Conservation (phyloP, 2,797 vertebrate species). For the Chelonia mydas region DNA sequence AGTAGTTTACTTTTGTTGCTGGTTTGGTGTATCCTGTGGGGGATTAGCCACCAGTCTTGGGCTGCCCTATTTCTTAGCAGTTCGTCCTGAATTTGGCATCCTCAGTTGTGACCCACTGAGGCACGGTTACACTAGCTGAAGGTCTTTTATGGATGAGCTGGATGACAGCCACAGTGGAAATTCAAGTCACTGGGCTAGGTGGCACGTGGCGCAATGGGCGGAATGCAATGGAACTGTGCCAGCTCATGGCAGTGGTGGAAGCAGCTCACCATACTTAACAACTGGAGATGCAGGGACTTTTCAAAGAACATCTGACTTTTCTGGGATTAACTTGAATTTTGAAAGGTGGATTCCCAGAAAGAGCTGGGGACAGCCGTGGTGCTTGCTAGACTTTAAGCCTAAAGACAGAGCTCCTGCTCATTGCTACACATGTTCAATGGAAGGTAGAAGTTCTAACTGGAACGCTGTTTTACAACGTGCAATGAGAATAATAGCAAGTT, state of each 20-base stretch:
- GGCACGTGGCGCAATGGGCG: not conserved
- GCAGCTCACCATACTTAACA: not conserved
- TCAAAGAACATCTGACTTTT: not conserved
- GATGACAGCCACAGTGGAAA: not conserved
- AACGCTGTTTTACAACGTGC: not conserved
- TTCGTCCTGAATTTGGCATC: too few relatives aligned
- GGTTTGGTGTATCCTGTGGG: too few relatives aligned
- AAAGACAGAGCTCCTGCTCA: not conserved
- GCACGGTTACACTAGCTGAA: not conserved
- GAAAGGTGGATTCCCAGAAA: not conserved
- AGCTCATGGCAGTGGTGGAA: rapidly evolving
- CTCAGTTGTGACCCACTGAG: too few relatives aligned
- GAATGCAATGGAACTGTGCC: not conserved
- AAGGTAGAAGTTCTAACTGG: not conserved
- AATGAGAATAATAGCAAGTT: conserved; percentile 19
- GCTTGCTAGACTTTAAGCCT: not conserved
- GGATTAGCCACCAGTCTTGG: too few relatives aligned
- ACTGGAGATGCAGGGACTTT: not conserved
- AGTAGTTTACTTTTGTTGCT: too few relatives aligned
- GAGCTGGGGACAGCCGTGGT: not conserved
- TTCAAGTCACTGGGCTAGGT: not conserved
- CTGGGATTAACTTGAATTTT: rapidly evolving
- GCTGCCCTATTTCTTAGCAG: too few relatives aligned
- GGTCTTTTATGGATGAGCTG: not conserved
- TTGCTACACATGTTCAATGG: not conserved